These are phyloP conservation scores for Dusona sp. DNA, from an alignment of 2,888 invertebrate species.

Conservation along the genomic window DNA sequence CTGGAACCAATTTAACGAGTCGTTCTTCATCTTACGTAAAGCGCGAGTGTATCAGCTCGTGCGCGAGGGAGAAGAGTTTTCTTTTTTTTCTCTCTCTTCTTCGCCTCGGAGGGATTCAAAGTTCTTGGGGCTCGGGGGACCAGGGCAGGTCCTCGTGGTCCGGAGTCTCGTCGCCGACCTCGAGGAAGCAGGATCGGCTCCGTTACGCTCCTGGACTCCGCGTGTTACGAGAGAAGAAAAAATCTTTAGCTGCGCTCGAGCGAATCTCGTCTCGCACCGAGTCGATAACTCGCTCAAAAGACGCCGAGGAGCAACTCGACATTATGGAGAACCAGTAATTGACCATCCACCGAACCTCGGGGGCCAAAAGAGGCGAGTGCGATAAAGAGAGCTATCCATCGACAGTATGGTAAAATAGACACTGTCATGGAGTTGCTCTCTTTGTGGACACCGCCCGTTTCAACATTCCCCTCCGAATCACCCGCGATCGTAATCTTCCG, in stretches of 20 bases:
- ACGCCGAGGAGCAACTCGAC: not conserved
- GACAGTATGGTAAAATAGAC: slow-evolving; percentile 97
- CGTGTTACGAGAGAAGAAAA: no score
- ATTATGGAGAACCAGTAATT: not conserved
- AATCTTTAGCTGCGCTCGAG: not conserved
- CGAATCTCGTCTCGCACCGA: not conserved
- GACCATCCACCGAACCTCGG: no score
- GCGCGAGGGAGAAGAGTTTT: not conserved
- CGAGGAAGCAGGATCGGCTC: slow-evolving; percentile 35
- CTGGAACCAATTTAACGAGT: slow-evolving; percentile 74
- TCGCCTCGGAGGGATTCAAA: not conserved
- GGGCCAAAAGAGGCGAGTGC: slow-evolving; percentile 76
- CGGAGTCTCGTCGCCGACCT: slow-evolving; percentile 46
- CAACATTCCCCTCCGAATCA: slow-evolving; percentile 81
- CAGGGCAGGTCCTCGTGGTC: slow-evolving; percentile 13
- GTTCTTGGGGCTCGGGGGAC: not conserved
- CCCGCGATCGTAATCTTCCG: slow-evolving; percentile 13
- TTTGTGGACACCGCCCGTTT: slow-evolving; percentile 95
- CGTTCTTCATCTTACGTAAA: slow-evolving; percentile 72
- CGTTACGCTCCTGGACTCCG: no score
- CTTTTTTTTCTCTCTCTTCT: not conserved
- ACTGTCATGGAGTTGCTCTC: slow-evolving; percentile 99
- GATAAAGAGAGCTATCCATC: slow-evolving; percentile 99
- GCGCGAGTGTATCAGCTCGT: slow-evolving; percentile 12
- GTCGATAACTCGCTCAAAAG: slow-evolving; percentile 6